Evolutionary conservation across 2,888 invertebrate genomes (phyloP), one percentile per base, ranked within the genome.

Genomic region (Lasioglossum marginatum): DNA sequence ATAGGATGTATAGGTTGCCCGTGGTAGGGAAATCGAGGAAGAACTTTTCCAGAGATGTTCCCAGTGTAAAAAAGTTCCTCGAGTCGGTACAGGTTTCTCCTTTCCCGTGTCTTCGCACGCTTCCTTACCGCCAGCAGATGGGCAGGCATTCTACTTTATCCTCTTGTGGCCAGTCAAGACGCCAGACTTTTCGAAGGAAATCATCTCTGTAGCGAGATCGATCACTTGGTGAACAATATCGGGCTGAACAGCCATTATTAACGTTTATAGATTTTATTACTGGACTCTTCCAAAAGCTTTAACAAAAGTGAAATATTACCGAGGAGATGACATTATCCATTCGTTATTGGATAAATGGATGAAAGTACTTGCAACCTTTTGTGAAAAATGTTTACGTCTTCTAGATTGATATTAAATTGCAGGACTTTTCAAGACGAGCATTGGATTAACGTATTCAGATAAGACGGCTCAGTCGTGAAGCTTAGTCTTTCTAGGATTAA

Each of bases 71-170:
- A 83, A 75, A 75, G 16, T 16, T 63, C 48, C 66, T 63, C 70
- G 68, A 60, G 89, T 90, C 90, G 90, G 89, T 90, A 90, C 81
- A 77, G 52, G 76, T 57, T 48, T 31, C 71, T 74, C 73, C 63
- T 48, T 82, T 79, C 43, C 34, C 34, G 71, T 76, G 83, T 84
- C 78, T 78, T 40, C 45, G 76, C 48, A 60, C 79, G 45, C 88
- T 89, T 87, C 91, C 87, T 93, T 93, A 93, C 93, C 93, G 86
- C 90, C 88, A 74, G 88, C 83, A 81, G 92, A 85, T 85, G 87
- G 88, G 71, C 74, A 57, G 73, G 90, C 81, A 88, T 85, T 90
- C 93, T 93, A 91, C 93, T 68, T 93, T 93, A 93, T 91, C 91
- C 88, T 87, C 90, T 79, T 76, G 91, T 78, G 87, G 93, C 88